Percentiles rank a stretch among this genome's conserved stretches.
Conservation (phyloP, 2,113 vertebrate species). For the Bubalus kerabau region DNA sequence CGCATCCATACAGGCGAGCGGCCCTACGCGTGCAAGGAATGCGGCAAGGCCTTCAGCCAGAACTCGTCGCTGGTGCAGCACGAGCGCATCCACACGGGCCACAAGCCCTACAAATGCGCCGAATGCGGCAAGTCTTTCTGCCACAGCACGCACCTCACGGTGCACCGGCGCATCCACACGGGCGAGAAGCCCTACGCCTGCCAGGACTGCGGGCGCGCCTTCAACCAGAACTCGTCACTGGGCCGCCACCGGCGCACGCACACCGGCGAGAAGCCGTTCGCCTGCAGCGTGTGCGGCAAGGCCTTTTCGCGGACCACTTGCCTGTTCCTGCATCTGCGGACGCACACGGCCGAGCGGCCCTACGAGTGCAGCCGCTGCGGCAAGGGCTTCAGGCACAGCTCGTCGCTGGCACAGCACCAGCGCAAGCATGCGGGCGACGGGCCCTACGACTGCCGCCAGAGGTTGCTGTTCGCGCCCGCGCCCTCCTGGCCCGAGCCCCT, state of each 20-base stretch:
- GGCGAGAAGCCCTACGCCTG: conserved; percentile 71
- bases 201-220: conserved; percentile 66
- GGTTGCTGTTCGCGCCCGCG: conserved; percentile 19
- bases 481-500: conserved; percentile 2
- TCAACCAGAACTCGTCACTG: conserved; percentile 71
- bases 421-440: conserved; percentile 69
- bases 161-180: conserved; percentile 72
- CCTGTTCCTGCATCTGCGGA: conserved; percentile 67
- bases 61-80: conserved; percentile 71
- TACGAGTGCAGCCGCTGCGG: conserved; percentile 71
- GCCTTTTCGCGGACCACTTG: conserved; percentile 66
- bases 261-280: conserved; percentile 58
- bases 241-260: conserved; percentile 66
- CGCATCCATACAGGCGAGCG: conserved; percentile 62
- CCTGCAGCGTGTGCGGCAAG: conserved; percentile 70
- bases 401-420: conserved; percentile 68
- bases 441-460: conserved; percentile 59
- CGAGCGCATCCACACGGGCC: conserved; percentile 62
- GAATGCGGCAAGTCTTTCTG: conserved; percentile 76
- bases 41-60: conserved; percentile 74
- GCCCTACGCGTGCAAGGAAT: conserved; percentile 63
- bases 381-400: conserved; percentile 71
- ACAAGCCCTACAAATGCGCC: conserved; percentile 69
- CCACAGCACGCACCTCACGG: conserved; percentile 77
- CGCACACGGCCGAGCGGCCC: conserved; percentile 60